These are phyloP conservation scores for Lacerta viridis DNA, from an alignment of 2,797 vertebrate species.

Conservation along the genomic window DNA sequence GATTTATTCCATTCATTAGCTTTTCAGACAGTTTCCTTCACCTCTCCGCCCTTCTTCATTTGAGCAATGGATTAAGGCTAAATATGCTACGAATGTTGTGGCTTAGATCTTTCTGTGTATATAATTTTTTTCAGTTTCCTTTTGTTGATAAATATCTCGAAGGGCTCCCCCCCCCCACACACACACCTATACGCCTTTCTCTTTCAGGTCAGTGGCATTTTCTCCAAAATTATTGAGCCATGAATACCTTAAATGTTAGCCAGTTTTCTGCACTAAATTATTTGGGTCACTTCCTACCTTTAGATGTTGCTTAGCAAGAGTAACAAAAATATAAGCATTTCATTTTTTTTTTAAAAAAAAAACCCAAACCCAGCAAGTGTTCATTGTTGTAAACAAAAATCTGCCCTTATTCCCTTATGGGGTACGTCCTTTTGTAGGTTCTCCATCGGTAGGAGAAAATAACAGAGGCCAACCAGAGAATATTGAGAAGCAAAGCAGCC, in stretches of 20 bases:
- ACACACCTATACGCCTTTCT: background rate
- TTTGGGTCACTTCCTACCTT: background rate
- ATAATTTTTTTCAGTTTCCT: background rate
- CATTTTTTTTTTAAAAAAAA: background rate
- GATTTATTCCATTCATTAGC: slow-evolving; percentile 27
- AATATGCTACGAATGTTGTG: slow-evolving; percentile 16
- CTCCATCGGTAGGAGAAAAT: too few species aligned
- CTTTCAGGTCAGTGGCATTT: background rate
- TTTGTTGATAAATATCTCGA: background rate
- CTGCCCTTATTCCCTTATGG: too few species aligned
- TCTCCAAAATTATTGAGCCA: background rate
- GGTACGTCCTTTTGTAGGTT: too few species aligned
- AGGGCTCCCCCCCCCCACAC: background rate
- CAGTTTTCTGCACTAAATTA: background rate
- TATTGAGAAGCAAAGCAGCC: too few species aligned
- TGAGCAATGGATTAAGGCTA: slow-evolving; percentile 19
- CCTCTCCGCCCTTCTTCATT: slow-evolving; percentile 17
- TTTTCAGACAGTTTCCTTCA: slow-evolving; percentile 25
- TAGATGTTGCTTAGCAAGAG: background rate
- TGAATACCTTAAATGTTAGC: background rate
- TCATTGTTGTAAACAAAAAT: too few species aligned
- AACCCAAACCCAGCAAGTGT: background rate
- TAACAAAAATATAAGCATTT: background rate
- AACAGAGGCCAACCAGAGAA: too few species aligned
- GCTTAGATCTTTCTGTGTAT: slow-evolving; percentile 5